Evolutionary conservation across 2,113 vertebrate genomes (phyloP).

Genomic region (Lepus americanus): DNA sequence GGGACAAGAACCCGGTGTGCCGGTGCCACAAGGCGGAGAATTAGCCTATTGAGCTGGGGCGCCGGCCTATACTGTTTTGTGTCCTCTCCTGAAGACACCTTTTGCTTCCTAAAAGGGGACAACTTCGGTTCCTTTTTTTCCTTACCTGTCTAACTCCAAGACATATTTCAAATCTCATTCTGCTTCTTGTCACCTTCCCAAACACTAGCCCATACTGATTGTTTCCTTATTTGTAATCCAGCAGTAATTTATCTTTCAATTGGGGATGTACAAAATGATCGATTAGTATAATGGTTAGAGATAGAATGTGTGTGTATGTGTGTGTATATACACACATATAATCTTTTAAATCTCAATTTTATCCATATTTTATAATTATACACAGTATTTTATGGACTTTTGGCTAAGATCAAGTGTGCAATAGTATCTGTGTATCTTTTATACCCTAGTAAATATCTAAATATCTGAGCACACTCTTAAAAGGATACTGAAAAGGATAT

Average conservation of each 20-base stretch:
- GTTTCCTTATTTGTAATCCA: neutral
- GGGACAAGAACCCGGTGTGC: too few species aligned
- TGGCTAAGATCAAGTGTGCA: neutral
- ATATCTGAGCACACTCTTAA: slow-evolving; percentile 20
- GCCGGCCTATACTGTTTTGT: neutral
- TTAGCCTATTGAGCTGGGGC: too few species aligned
- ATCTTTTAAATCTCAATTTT: slow-evolving; percentile 42
- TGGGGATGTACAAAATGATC: neutral
- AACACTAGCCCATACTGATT: neutral
- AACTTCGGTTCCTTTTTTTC: neutral
- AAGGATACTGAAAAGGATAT: neutral
- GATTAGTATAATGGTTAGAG: neutral
- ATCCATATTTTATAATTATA: neutral
- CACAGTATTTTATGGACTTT: too few species aligned
- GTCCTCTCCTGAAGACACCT: neutral
- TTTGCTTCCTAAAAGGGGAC: neutral
- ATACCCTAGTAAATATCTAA: slow-evolving; percentile 21
- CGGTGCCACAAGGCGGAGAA: too few species aligned
- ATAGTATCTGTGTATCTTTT: neutral
- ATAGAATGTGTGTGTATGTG: neutral
- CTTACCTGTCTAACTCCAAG: neutral
- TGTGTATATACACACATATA: neutral
- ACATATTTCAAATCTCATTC: neutral
- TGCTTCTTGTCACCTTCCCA: slow-evolving; percentile 28
- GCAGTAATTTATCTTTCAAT: neutral